A percentile compares a stretch with the other conserved stretches of the same genome.
phyloP scores from a whole-genome alignment of 1,140 invertebrate genomes.

The Radopholus similis region DNA sequence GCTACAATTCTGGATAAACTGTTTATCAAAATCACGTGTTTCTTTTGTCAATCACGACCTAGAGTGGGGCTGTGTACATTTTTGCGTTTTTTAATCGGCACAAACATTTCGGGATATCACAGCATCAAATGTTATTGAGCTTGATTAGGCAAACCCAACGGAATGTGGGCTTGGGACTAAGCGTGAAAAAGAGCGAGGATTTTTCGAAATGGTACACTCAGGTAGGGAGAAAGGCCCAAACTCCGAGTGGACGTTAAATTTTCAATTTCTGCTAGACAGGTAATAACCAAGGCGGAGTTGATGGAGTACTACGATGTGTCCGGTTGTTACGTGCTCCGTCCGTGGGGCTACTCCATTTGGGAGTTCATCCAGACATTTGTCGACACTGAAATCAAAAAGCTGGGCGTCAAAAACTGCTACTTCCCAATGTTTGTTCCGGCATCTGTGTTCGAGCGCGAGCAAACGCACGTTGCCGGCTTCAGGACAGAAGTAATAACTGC shows the following conservation, averaged over 20 bases:
- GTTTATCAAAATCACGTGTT: too few species aligned
- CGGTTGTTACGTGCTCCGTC: slow-evolving; percentile 93
- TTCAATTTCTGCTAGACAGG: too few species aligned
- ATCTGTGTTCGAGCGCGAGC: slow-evolving; percentile 85
- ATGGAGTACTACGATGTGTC: slow-evolving; percentile 99
- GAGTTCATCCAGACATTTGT: slow-evolving; percentile 84
- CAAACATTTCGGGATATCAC: too few species aligned
- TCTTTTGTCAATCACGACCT: too few species aligned
- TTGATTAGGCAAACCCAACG: too few species aligned
- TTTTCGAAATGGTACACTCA: slow-evolving; percentile 97
- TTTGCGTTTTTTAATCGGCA: too few species aligned
- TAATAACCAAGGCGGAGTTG: slow-evolving; percentile 94
- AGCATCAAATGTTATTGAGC: too few species aligned
- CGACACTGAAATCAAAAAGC: slow-evolving; percentile 79
- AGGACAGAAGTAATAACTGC: slow-evolving; percentile 88
- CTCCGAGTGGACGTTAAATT: too few species aligned
- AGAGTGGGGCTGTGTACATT: too few species aligned
- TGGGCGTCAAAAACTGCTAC: slow-evolving; percentile 93
- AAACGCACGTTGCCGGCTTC: slow-evolving; percentile 94
- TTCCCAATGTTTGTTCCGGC: slow-evolving; percentile 97
- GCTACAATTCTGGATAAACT: too few species aligned
- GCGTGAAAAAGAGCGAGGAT: slow-evolving; percentile 85
- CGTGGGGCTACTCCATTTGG: slow-evolving; percentile 96
- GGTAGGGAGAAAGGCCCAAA: too few species aligned
- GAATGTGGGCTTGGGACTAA: too few species aligned